Conservation (phyloP, 2,113 vertebrate species). For the Prietella phreatophila region DNA sequence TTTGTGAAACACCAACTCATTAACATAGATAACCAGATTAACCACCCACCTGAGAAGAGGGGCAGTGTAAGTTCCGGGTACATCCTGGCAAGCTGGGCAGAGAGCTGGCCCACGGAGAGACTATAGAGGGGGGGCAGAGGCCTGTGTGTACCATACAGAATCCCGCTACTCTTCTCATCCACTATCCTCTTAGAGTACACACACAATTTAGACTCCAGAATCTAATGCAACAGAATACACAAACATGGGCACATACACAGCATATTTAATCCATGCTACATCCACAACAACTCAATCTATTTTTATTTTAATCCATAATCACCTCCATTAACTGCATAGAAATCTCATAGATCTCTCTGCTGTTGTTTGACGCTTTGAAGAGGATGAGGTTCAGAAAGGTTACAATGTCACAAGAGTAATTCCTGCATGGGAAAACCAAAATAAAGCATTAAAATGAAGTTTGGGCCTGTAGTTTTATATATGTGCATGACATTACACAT, state of each 20-base stretch:
- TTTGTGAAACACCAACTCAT: neutral
- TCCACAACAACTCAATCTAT: neutral
- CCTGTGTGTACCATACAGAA: slow-evolving; percentile 89
- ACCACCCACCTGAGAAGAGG: slow-evolving; percentile 86
- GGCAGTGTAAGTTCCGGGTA: slow-evolving; percentile 97
- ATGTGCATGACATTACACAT: neutral
- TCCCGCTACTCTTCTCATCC: slow-evolving; percentile 87
- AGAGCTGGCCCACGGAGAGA: slow-evolving; percentile 86
- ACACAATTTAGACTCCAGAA: slow-evolving; percentile 91
- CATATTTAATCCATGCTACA: neutral
- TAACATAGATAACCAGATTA: neutral
- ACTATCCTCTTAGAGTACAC: slow-evolving; percentile 91
- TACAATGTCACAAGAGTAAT: slow-evolving; percentile 95
- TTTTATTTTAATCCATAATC: slow-evolving; percentile 32
- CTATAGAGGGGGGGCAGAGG: slow-evolving; percentile 93
- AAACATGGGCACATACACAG: neutral
- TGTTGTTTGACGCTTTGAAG: slow-evolving; percentile 96
- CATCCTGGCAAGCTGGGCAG: slow-evolving; percentile 91
- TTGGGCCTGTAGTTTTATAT: neutral
- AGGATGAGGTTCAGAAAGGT: slow-evolving; percentile 93
- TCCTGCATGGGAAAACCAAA: slow-evolving; percentile 72
- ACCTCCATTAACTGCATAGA: slow-evolving; percentile 99
- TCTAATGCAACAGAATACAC: slow-evolving; percentile 61
- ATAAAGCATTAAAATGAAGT: neutral
- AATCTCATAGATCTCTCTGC: slow-evolving; percentile 96